Evolutionary conservation across 2,797 vertebrate species (phyloP).

Genomic region (Buceros bicornis): DNA sequence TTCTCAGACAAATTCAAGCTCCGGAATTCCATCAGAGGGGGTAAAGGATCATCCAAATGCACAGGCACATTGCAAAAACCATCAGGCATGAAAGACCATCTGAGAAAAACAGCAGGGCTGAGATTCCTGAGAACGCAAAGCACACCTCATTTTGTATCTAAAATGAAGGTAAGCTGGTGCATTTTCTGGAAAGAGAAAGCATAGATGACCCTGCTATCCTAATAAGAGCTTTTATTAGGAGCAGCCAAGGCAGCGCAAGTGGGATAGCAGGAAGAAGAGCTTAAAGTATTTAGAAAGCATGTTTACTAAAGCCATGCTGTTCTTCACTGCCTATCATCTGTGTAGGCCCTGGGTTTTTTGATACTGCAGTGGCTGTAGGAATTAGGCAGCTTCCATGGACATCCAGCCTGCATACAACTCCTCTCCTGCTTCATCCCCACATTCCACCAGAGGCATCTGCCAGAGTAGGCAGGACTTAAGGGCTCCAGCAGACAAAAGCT

Average conservation of each 20-base stretch:
- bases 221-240: background rate
- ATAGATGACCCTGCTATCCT: background rate
- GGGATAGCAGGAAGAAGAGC: background rate
- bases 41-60: background rate
- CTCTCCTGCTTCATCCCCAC: background rate
- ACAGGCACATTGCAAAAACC: rapidly evolving
- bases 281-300: background rate
- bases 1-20: background rate
- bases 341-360: background rate
- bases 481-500: background rate
- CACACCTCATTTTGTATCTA: background rate
- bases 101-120: background rate
- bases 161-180: background rate
- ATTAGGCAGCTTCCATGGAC: background rate
- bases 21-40: background rate
- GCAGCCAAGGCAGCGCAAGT: background rate
- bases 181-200: background rate
- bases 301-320: background rate
- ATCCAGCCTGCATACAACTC: background rate
- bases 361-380: background rate
- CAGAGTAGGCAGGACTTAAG: background rate
- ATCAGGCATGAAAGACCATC: background rate
- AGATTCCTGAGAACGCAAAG: background rate
- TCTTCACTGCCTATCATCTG: background rate
- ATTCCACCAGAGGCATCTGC: background rate